Evolutionary conservation across 2,113 vertebrate species (phyloP).

Genomic region (Alethe diademata): DNA sequence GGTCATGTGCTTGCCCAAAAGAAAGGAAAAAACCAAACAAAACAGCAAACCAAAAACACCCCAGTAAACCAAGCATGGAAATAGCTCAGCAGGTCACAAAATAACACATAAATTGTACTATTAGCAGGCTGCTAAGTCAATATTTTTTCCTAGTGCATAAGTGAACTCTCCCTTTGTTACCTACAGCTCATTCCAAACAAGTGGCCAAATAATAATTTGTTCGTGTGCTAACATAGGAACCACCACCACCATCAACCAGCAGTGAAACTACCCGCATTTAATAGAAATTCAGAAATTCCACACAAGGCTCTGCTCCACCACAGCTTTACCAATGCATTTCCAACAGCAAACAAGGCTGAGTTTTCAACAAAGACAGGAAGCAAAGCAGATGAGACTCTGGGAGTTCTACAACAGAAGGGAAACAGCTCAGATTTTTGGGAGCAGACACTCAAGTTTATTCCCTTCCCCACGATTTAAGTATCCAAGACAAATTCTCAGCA

Average conservation of each 20-base stretch:
- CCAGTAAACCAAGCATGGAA: slow-evolving; percentile 51
- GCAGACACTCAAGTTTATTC: not conserved
- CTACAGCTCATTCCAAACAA: not conserved
- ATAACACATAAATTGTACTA: not conserved
- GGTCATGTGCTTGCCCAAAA: slow-evolving; percentile 45
- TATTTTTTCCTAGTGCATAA: not conserved
- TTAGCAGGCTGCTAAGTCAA: not conserved
- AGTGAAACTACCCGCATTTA: not conserved
- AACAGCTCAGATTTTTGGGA: not conserved
- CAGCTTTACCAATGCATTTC: not conserved
- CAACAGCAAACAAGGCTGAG: not conserved
- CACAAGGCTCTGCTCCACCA: not conserved
- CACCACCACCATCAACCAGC: not conserved
- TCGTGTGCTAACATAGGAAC: not conserved
- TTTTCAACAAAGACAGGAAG: not conserved
- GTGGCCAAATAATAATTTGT: not conserved
- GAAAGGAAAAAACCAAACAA: not conserved
- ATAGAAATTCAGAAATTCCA: not conserved
- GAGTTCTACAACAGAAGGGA: not conserved
- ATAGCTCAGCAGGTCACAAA: not conserved
- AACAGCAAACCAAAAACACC: not conserved
- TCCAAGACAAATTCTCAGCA: not conserved
- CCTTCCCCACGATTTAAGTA: not conserved
- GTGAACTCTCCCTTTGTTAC: not conserved
- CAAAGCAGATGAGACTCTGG: not conserved